Base-by-base conservation (phyloP, 2,797 vertebrate genomes). In the Oryzias dopingdopingensis region DNA sequence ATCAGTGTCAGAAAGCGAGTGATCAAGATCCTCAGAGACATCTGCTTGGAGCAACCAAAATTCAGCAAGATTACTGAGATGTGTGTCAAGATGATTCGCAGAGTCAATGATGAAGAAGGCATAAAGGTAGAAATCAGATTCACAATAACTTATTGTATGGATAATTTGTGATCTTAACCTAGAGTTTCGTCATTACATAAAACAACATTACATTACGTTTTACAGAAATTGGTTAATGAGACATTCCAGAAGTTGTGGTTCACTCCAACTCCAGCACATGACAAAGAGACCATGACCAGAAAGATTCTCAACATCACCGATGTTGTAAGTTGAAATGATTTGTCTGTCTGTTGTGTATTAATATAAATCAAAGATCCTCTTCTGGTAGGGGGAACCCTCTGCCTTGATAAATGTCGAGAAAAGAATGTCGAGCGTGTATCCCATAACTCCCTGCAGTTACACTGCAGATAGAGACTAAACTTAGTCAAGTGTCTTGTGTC, bases 221-320 rank as follows among this genome's bases (percentile, higher is more conserved):
- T 26, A 61, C 67, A 98, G 96, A 98, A 98, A 98, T 79, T 98
- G 87, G 96, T 98, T 73, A 98, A 98, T 82, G 96, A 98, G 88
- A 97, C 96, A 92, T 98, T 99, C 93, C 96, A 98, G 89, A 99
- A 99, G 90, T 93, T 99, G 77, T 99, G 96, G 96, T 99, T 99
- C 79, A 96, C 96, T 64, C 96, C 96, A 66, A 98, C 96, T 61
- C 94, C 92, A 67, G 92, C 91, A 41, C 94, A 96, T 20, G 96
- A 98, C 86, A 97, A 95, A 87, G 96, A 94, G 79, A 95, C 94
- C 46, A 98, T 98, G 96, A 98, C 95, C 17, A 93, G 96, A 79
- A 98, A 99, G 87, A 98, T 98, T 86, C 86, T 97, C 66, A 99
- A 99, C 88, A 98, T 98, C 90, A 99, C 96, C 26, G 96, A 98